Evolutionary conservation across 2,113 vertebrate species (phyloP).

Genomic region (Silurus meridionalis): DNA sequence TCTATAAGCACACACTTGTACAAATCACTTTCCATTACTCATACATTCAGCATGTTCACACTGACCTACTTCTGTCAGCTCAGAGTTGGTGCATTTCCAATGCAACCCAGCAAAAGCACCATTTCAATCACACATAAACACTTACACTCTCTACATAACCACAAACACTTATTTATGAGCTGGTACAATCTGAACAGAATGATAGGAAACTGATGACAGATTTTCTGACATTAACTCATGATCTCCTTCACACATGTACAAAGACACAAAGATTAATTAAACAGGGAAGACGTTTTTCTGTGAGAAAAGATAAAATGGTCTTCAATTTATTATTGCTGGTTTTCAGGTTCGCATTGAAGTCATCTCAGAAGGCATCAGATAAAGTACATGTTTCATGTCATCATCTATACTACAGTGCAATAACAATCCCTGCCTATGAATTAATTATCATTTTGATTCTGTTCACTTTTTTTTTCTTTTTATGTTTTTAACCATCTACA

Average conservation of each 20-base stretch:
- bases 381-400: not conserved
- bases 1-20: not conserved
- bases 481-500: too few species aligned
- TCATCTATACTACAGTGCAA: not conserved
- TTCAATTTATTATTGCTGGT: not conserved
- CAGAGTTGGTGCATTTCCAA: not conserved
- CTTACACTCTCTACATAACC: not conserved
- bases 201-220: not conserved
- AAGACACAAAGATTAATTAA: not conserved
- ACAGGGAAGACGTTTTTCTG: not conserved
- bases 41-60: conserved; percentile 28
- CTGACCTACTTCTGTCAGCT: conserved; percentile 37
- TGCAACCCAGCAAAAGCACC: not conserved
- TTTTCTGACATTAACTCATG: not conserved
- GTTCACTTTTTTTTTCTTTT: too few species aligned
- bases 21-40: conserved; percentile 11
- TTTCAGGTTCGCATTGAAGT: not conserved
- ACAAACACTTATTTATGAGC: not conserved
- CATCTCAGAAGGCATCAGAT: not conserved
- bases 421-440: not conserved
- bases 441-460: too few species aligned
- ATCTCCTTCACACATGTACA: not conserved
- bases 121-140: conserved; percentile 10
- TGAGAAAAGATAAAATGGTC: not conserved
- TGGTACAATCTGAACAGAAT: not conserved